phyloP scores from a whole-genome alignment of 2,888 invertebrate genomes.

The Plutella xylostella region DNA sequence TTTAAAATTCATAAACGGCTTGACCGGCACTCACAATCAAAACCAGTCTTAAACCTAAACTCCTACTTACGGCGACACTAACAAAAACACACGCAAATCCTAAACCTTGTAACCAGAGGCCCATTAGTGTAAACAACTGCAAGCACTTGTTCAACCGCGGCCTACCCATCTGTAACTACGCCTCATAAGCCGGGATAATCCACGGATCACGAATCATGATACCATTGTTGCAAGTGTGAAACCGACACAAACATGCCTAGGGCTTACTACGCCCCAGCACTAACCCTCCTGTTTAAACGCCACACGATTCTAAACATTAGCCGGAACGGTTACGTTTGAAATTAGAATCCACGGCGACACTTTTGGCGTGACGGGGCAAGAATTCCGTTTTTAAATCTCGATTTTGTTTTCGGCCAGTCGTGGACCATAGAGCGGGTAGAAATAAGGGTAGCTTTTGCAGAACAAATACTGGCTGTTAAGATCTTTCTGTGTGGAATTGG shows the following conservation, averaged over 20 bases:
- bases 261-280: constrained; percentile 36
- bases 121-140: constrained; percentile 6
- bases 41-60: too few species aligned
- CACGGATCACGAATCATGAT: constrained; percentile 68
- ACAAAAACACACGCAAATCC: background rate
- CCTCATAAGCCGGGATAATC: constrained; percentile 60
- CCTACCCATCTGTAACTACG: constrained; percentile 64
- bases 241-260: constrained; percentile 67
- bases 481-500: background rate
- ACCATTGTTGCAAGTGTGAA: constrained; percentile 71
- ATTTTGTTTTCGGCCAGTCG: constrained; percentile 6
- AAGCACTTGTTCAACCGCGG: constrained; percentile 51
- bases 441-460: constrained; percentile 18
- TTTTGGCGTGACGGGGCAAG: constrained; percentile 27
- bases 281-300: constrained; percentile 9
- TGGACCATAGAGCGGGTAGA: background rate
- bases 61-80: background rate
- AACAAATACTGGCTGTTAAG: background rate
- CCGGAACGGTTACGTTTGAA: fast-evolving
- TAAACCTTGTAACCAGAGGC: background rate
- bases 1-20: too few species aligned
- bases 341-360: constrained; percentile 14
- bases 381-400: constrained; percentile 28
- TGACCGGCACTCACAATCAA: too few species aligned
- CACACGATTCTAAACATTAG: constrained; percentile 20